Evolutionary conservation across 2,888 invertebrate genomes (phyloP).

Genomic region (Orthosia gothica): DNA sequence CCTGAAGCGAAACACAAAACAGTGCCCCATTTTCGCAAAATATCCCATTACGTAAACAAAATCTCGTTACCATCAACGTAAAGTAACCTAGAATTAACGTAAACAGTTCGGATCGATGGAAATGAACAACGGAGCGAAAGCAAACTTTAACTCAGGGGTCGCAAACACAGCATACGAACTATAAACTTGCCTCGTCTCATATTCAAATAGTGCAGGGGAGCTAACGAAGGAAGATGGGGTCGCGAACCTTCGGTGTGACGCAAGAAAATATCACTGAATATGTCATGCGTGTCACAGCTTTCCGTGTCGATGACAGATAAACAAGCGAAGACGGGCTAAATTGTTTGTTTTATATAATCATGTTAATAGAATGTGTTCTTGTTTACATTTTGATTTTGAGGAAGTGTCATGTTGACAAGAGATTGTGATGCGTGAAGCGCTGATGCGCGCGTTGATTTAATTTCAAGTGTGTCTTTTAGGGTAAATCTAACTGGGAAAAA

Average conservation of each 20-base stretch:
- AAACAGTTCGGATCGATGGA: slow-evolving; percentile 80
- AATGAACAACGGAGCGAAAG: slow-evolving; percentile 79
- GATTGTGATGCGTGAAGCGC: neutral
- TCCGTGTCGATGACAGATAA: slow-evolving; percentile 59
- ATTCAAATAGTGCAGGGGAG: slow-evolving; percentile 90
- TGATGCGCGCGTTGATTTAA: too few species aligned
- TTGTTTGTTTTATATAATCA: slow-evolving; percentile 65
- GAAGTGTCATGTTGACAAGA: neutral
- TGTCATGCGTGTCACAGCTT: slow-evolving; percentile 60
- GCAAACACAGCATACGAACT: slow-evolving; percentile 82
- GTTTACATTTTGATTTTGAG: slow-evolving; percentile 32
- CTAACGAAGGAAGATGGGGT: slow-evolving; percentile 82
- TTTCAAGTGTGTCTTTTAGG: too few species aligned
- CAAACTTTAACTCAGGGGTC: slow-evolving; percentile 88
- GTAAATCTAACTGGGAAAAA: too few species aligned
- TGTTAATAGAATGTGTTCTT: slow-evolving; percentile 52
- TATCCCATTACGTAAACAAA: slow-evolving; percentile 41
- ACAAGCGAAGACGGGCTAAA: slow-evolving; percentile 59
- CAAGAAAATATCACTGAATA: slow-evolving; percentile 78
- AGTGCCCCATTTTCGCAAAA: slow-evolving; percentile 14
- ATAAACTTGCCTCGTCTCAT: slow-evolving; percentile 86
- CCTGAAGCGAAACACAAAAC: neutral
- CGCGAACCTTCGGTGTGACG: slow-evolving; percentile 58
- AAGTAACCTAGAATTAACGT: slow-evolving; percentile 70
- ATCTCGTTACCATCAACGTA: slow-evolving; percentile 43